Conservation (phyloP, 1,140 invertebrate genomes). For the Meteorus sp. region DNA sequence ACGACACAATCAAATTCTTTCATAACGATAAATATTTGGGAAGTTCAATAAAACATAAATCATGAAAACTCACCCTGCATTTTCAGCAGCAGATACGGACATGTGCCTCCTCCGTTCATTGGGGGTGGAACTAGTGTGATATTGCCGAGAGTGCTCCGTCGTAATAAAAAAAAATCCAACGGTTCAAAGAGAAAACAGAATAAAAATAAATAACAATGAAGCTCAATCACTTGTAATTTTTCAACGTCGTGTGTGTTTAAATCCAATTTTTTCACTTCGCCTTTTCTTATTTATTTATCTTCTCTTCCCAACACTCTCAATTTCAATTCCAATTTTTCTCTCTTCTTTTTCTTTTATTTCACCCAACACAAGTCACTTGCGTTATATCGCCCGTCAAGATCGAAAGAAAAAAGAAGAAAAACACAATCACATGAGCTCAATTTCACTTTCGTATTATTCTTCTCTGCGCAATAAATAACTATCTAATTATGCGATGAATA, state of each 20-base stretch:
- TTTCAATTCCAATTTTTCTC: no score
- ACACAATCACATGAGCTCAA: no score
- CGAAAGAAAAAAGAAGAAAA: no score
- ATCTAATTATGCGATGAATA: background rate
- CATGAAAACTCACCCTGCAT: conserved; percentile 62
- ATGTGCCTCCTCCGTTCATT: conserved; percentile 61
- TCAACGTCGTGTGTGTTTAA: background rate
- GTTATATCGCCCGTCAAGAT: no score
- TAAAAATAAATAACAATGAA: background rate
- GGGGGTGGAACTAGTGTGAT: conserved; percentile 50
- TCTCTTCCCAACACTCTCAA: no score
- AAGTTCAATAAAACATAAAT: background rate
- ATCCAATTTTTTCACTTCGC: background rate
- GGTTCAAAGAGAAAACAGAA: conserved; percentile 4
- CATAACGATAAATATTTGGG: background rate
- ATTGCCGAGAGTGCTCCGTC: conserved; percentile 53
- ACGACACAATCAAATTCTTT: background rate
- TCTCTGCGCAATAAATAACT: background rate
- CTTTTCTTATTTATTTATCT: background rate
- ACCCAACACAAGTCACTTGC: no score
- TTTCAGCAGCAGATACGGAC: conserved; percentile 67
- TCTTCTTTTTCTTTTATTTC: no score
- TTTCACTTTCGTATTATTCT: background rate
- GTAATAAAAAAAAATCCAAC: conserved; percentile 31
- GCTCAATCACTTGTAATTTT: background rate